A percentile compares a stretch with the other conserved stretches of the same genome.
Evolutionary conservation across 2,797 vertebrate species (phyloP).

Genomic region (Characodon lateralis): DNA sequence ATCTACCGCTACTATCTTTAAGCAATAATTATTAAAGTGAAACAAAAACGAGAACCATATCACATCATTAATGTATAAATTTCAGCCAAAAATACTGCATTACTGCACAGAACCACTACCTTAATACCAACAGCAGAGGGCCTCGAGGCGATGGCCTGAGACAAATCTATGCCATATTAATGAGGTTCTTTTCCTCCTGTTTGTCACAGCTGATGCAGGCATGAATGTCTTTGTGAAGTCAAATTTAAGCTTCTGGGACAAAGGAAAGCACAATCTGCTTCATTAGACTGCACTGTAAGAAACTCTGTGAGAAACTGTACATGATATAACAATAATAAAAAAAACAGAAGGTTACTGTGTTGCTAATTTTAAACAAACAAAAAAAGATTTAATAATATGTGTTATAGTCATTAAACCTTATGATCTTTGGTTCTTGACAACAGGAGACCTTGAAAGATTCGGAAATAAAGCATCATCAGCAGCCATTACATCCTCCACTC

Average conservation of each 20-base stretch:
- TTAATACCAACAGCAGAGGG: slow-evolving; percentile 72
- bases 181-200: slow-evolving; percentile 47
- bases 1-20: neutral
- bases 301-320: neutral
- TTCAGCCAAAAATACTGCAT: slow-evolving; percentile 34
- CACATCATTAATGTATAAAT: slow-evolving; percentile 4
- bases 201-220: slow-evolving; percentile 41
- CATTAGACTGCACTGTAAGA: neutral
- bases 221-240: slow-evolving; percentile 25
- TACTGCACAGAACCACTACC: slow-evolving; percentile 62
- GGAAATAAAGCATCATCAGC: slow-evolving; percentile 30
- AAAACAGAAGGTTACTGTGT: neutral
- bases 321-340: neutral
- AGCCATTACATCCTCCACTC: slow-evolving; percentile 37
- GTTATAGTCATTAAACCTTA: neutral
- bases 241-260: slow-evolving; percentile 29
- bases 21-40: neutral
- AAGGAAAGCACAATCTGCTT: slow-evolving; percentile 30
- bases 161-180: slow-evolving; percentile 63
- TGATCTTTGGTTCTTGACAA: neutral
- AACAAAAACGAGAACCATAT: neutral
- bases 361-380: neutral
- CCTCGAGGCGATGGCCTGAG: slow-evolving; percentile 70
- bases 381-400: neutral
- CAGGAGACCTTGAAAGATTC: slow-evolving; percentile 10